These are phyloP conservation scores for Zaprionus kolodkinae DNA, from an alignment of 1,140 invertebrate species.

Conservation along the genomic window DNA sequence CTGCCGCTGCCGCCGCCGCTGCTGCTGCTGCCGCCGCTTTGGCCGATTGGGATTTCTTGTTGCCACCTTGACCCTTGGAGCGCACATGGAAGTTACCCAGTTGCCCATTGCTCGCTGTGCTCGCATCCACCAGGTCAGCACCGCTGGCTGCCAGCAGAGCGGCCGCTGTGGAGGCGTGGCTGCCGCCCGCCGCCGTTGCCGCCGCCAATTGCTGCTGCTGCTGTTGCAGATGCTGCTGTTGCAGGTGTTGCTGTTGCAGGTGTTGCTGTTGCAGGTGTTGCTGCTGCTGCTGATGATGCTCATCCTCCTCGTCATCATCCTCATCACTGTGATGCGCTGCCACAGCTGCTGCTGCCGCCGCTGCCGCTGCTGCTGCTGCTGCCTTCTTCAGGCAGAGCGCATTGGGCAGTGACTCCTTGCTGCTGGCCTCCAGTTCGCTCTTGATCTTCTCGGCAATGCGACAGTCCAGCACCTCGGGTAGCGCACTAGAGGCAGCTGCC, in stretches of 20 bases:
- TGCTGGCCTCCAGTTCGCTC: constrained; percentile 81
- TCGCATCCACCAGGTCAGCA: constrained; percentile 52
- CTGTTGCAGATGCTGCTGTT: constrained; percentile 6
- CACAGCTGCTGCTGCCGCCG: constrained; percentile 48
- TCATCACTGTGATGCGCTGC: constrained; percentile 43
- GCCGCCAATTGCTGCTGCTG: constrained; percentile 23
- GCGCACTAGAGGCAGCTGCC: constrained; percentile 50
- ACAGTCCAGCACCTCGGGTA: constrained; percentile 83
- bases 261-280: constrained; percentile 28
- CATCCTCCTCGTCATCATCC: constrained; percentile 64
- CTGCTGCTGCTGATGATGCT: constrained; percentile 20
- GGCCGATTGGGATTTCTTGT: constrained; percentile 60
- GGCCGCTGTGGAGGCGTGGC: neutral
- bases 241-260: constrained; percentile 17
- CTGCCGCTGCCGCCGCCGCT: constrained; percentile 45
- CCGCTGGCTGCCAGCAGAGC: neutral
- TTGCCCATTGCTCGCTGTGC: constrained; percentile 52
- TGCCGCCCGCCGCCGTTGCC: neutral
- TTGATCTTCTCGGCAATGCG: constrained; percentile 84
- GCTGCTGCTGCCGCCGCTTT: constrained; percentile 36
- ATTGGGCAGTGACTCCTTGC: constrained; percentile 65
- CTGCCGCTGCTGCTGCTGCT: constrained; percentile 59
- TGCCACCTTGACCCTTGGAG: constrained; percentile 38
- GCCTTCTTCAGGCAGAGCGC: constrained; percentile 79
- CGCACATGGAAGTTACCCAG: constrained; percentile 67